Evolutionary conservation across 1,140 invertebrate genomes (phyloP).

Genomic region (Atta cephalotes): DNA sequence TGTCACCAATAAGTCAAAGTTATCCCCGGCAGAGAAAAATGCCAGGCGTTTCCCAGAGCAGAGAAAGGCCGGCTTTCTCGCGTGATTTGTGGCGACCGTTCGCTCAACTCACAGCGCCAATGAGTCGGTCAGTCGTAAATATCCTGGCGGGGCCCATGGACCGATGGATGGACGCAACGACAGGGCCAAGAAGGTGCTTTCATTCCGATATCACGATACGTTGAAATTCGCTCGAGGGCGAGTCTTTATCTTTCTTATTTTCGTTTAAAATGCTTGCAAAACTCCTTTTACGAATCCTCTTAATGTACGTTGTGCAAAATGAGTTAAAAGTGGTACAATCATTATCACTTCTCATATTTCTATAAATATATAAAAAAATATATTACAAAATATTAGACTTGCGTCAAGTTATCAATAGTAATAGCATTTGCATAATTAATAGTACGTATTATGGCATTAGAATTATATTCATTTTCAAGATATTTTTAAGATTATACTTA

Average conservation of each 20-base stretch:
- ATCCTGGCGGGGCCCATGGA: conserved; percentile 78
- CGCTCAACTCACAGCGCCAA: conserved; percentile 85
- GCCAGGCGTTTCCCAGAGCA: conserved; percentile 85
- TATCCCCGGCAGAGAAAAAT: conserved; percentile 85
- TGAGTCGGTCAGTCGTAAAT: conserved; percentile 87
- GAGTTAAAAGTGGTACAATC: background rate
- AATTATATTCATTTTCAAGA: background rate
- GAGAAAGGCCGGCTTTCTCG: conserved; percentile 85
- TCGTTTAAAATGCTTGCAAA: background rate
- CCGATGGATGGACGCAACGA: conserved; percentile 74
- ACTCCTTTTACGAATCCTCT: background rate
- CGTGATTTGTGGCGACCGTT: conserved; percentile 86
- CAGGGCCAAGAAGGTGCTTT: conserved; percentile 46
- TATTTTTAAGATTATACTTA: too few relatives aligned
- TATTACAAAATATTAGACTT: background rate
- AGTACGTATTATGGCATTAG: background rate
- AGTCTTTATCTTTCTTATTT: background rate
- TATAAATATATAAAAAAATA: background rate
- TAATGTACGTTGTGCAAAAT: background rate
- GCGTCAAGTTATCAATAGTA: background rate
- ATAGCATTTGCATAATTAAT: background rate
- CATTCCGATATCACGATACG: conserved; percentile 49
- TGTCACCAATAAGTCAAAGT: conserved; percentile 86
- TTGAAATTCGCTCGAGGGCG: conserved; percentile 1
- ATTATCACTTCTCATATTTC: background rate